phyloP scores from a whole-genome alignment of 1,140 invertebrate species.

The Vanessa tameamea region DNA sequence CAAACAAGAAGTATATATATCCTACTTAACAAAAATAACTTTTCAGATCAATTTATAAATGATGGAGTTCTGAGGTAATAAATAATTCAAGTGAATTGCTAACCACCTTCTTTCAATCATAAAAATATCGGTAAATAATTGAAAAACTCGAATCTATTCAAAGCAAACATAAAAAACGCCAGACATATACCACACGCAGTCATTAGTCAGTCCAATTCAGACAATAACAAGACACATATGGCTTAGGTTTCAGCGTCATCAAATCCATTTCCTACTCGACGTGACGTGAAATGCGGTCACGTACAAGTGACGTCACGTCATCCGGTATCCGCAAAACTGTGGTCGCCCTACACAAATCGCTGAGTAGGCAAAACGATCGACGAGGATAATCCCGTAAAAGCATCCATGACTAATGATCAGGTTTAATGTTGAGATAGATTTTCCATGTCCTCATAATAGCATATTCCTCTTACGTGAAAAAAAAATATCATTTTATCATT shows the following conservation, averaged over 20 bases:
- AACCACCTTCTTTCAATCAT: too few relatives aligned
- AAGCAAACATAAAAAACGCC: neutral
- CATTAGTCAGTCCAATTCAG: conserved; percentile 9
- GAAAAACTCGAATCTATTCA: too few relatives aligned
- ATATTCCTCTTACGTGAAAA: neutral
- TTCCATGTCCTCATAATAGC: conserved; percentile 18
- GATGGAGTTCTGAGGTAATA: too few relatives aligned
- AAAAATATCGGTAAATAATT: too few relatives aligned
- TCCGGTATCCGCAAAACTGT: conserved; percentile 13
- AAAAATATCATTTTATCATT: neutral
- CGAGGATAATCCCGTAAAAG: conserved; percentile 34
- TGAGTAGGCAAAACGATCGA: conserved; percentile 28
- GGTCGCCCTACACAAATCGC: conserved; percentile 26
- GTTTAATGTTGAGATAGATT: conserved; percentile 31
- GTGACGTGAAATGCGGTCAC: conserved; percentile 15
- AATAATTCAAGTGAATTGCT: too few relatives aligned
- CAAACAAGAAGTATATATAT: too few relatives aligned
- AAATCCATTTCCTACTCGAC: conserved; percentile 10
- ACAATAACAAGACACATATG: conserved; percentile 13
- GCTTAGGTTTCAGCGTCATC: conserved; percentile 14
- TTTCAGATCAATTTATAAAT: too few relatives aligned
- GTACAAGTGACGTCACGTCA: conserved; percentile 15
- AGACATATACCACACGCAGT: neutral
- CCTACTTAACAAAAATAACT: too few relatives aligned
- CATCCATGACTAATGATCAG: conserved; percentile 30